Evolutionary conservation across 2,888 invertebrate species (phyloP).

Genomic region (Drepana falcataria): DNA sequence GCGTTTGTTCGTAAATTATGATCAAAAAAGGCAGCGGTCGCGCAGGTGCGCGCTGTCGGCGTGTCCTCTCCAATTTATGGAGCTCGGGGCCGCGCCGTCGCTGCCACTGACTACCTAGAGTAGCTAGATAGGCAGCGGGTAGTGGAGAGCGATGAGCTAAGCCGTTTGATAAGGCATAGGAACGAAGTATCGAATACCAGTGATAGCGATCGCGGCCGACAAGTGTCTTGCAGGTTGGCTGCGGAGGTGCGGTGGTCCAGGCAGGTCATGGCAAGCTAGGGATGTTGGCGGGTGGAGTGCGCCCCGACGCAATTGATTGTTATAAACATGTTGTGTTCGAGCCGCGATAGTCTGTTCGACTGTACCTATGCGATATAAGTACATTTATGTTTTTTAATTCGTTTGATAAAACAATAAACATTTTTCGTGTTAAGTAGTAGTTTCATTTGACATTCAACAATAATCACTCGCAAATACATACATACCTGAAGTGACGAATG

Average conservation of each 20-base stretch:
- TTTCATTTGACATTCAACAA: neutral
- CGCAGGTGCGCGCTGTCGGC: slow-evolving; percentile 54
- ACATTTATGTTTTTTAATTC: neutral
- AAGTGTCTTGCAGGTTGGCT: too few species aligned
- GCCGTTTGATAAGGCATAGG: too few species aligned
- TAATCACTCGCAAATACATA: neutral
- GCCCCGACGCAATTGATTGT: neutral
- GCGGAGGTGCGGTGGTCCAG: too few species aligned
- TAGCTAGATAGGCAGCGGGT: too few species aligned
- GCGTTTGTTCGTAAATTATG: slow-evolving; percentile 59
- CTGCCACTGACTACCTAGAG: too few species aligned
- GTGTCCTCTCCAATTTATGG: slow-evolving; percentile 59
- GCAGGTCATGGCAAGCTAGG: neutral
- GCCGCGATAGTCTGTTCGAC: neutral
- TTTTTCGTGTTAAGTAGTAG: neutral
- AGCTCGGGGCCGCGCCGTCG: slow-evolving; percentile 39
- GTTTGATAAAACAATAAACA: neutral
- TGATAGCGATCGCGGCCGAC: too few species aligned
- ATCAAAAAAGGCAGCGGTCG: slow-evolving; percentile 43
- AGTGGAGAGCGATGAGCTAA: too few species aligned
- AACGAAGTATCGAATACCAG: too few species aligned
- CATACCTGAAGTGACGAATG: neutral
- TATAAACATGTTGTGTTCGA: neutral
- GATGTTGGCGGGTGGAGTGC: neutral
- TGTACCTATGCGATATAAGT: neutral